Evolutionary conservation across 2,888 invertebrate genomes (phyloP).

Genomic region (Tortricodes alternella): DNA sequence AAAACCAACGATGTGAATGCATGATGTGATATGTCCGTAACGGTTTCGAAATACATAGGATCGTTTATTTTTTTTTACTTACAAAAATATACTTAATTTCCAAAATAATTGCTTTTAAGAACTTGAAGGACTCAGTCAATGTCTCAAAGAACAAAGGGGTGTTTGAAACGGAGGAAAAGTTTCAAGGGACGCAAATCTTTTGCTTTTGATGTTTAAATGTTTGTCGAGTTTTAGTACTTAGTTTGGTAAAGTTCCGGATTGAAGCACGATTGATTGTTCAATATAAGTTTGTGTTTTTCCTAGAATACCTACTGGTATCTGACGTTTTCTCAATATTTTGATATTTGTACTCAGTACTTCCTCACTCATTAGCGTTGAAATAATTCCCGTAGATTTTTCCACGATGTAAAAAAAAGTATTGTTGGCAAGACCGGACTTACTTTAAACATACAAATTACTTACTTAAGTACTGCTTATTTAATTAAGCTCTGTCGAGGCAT

Average conservation of each 20-base stretch:
- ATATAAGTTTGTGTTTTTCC: constrained; percentile 8
- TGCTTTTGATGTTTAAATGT: constrained; percentile 43
- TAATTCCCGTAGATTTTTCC: too few species aligned
- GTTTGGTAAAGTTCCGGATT: constrained; percentile 16
- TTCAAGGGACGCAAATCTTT: constrained; percentile 31
- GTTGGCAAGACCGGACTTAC: not conserved
- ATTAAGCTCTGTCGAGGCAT: constrained; percentile 20
- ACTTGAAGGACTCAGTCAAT: too few species aligned
- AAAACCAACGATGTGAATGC: too few species aligned
- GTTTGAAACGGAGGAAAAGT: constrained; percentile 33
- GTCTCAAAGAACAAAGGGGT: too few species aligned
- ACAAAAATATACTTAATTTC: too few species aligned
- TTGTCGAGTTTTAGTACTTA: constrained; percentile 34
- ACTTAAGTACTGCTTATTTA: constrained; percentile 12
- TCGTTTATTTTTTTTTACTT: too few species aligned
- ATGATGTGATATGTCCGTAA: too few species aligned
- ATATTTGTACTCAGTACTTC: too few species aligned
- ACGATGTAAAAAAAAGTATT: too few species aligned
- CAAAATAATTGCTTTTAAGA: too few species aligned
- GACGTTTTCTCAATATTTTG: not conserved
- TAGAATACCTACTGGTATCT: not conserved
- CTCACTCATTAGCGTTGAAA: too few species aligned
- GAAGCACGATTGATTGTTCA: constrained; percentile 23
- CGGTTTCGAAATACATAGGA: too few species aligned
- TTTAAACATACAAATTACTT: constrained; percentile 4